Evolutionary conservation across 2,113 vertebrate species (phyloP).

Genomic region (Hyla sarda): DNA sequence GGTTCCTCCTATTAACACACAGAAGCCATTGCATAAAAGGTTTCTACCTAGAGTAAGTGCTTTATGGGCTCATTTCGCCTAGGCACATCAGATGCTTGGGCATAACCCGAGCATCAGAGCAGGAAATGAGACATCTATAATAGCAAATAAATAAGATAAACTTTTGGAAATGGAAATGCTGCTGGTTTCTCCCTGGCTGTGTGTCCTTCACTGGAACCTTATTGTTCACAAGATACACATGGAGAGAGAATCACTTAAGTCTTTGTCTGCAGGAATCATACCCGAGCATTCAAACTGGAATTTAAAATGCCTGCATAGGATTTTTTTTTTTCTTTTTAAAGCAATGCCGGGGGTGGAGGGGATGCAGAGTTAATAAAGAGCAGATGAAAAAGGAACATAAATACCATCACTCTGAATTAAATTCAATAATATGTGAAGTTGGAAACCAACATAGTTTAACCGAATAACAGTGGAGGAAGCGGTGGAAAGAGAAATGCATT

Average conservation of each 20-base stretch:
- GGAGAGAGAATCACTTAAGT: slow-evolving; percentile 78
- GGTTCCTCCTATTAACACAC: slow-evolving; percentile 50
- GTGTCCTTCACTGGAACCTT: slow-evolving; percentile 60
- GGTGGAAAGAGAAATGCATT: slow-evolving; percentile 9
- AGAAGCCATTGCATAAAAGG: slow-evolving; percentile 45
- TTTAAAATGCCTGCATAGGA: slow-evolving; percentile 17
- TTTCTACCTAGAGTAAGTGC: slow-evolving; percentile 50
- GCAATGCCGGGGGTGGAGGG: slow-evolving; percentile 40
- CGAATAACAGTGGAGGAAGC: neutral
- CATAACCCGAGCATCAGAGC: slow-evolving; percentile 3
- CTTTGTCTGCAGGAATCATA: slow-evolving; percentile 76
- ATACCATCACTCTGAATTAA: slow-evolving; percentile 46
- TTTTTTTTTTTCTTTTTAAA: slow-evolving; percentile 13
- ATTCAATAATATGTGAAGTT: slow-evolving; percentile 32
- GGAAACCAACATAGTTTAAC: slow-evolving; percentile 1
- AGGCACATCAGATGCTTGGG: neutral
- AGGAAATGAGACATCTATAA: slow-evolving; percentile 27
- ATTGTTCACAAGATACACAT: slow-evolving; percentile 80
- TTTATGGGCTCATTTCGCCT: slow-evolving; percentile 15
- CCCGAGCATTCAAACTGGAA: slow-evolving; percentile 61
- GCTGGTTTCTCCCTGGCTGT: neutral
- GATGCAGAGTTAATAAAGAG: slow-evolving; percentile 65
- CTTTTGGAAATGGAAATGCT: slow-evolving; percentile 25
- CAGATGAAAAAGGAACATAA: slow-evolving; percentile 40
- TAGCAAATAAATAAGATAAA: slow-evolving; percentile 35